Conservation (phyloP, 2,113 vertebrate genomes). For the Solea solea region DNA sequence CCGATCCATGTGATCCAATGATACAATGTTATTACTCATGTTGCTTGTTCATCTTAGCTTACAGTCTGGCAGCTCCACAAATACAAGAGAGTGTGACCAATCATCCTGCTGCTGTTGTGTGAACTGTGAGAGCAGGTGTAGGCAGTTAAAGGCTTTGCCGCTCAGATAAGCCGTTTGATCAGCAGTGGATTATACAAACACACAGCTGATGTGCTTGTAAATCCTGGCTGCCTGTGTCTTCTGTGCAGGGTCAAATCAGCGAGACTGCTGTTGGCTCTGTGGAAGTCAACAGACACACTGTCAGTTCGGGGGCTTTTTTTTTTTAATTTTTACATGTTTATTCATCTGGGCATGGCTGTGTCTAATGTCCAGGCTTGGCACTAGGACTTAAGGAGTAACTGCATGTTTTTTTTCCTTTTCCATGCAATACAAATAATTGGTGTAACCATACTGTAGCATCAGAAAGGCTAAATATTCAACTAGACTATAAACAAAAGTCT, state of each 20-base stretch:
- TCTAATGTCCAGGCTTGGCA: too few relatives aligned
- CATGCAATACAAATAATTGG: too few relatives aligned
- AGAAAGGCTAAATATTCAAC: too few relatives aligned
- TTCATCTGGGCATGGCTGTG: background rate
- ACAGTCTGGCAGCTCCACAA: constrained; percentile 12
- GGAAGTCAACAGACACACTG: background rate
- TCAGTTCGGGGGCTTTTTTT: background rate
- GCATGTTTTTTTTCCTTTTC: background rate
- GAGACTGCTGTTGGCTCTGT: constrained; percentile 6
- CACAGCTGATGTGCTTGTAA: constrained; percentile 42
- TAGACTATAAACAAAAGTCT: too few relatives aligned
- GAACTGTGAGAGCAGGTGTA: constrained; percentile 58
- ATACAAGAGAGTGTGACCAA: constrained; percentile 11
- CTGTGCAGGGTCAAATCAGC: constrained; percentile 26
- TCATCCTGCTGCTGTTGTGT: constrained; percentile 17
- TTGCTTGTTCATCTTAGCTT: constrained; percentile 7
- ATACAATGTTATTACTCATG: too few relatives aligned
- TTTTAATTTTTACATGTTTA: background rate
- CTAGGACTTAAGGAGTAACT: too few relatives aligned
- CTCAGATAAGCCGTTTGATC: constrained; percentile 64
- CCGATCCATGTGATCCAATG: background rate
- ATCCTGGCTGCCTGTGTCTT: constrained; percentile 26
- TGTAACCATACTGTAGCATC: too few relatives aligned
- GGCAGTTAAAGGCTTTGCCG: constrained; percentile 60
- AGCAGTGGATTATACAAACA: constrained; percentile 36